Base-by-base conservation (phyloP, 2,797 vertebrate genomes). In the Ctenosaura bakeri region DNA sequence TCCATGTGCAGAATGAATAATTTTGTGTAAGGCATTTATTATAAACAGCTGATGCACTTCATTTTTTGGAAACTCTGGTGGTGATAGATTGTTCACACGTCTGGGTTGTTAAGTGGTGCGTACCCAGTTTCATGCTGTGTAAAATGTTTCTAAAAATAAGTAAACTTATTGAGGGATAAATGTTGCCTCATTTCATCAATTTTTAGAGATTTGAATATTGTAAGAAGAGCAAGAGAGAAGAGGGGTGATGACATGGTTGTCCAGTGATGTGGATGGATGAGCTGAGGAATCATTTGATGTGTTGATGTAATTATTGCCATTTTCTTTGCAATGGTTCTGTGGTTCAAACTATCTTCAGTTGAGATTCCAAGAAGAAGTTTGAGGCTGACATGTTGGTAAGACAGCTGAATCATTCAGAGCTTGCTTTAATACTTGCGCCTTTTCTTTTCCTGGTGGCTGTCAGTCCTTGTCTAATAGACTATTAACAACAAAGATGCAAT, bases 61-160 rank as follows among this genome's bases (percentile, higher is more conserved):
- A 94, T 95, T 79, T 92, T 38, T 96, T 96, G 91, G 94, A 97
- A 97, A 97, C 93, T 96, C 92, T 96, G 90, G 95, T 97, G 97
- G 95, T 97, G 97, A 97, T 97, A 97, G 97, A 97, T 96, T 92
- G 86, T 97, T 95, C 94, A 95, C 97, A 97, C 97, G 95, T 95
- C 94, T 54, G 93, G 89, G 94, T 96, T 95, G 94, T 97, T 96
- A 97, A 97, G 94, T 91, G 92, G 92, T 91, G 91, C 94, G 95
- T 94, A 90, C 93, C 83, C 88, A 32, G 90, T 95, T 96, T 94
- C 77, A 88, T 95, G 91, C 91, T 95, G 92, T 93, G 88, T 94
- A 95, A 96, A 95, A 95, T 94, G 95, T 86, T 74, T 94, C 97
- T 94, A 92, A 95, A 96, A 96, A 94, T 0, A 77, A 83, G 6